Evolutionary conservation across 2,888 invertebrate species (phyloP).

Genomic region (Pammene aurita): DNA sequence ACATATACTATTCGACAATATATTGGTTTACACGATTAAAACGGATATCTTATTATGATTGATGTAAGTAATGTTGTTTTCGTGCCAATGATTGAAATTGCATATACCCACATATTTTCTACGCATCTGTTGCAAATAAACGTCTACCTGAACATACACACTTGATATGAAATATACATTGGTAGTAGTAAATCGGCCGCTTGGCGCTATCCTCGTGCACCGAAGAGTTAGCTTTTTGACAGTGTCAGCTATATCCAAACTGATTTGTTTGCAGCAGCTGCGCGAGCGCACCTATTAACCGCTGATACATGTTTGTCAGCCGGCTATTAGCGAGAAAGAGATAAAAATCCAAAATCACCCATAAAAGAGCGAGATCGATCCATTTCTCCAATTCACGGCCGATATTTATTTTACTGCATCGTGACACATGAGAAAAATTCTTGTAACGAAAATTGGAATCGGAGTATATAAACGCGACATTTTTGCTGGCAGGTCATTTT

Average conservation of each 20-base stretch:
- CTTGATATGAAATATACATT: too few species aligned
- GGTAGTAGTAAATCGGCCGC: constrained; percentile 47
- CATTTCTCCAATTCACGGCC: constrained; percentile 76
- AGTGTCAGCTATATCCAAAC: constrained; percentile 82
- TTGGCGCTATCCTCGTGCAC: constrained; percentile 55
- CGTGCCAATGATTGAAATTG: neutral
- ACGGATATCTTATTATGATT: too few species aligned
- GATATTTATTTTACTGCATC: constrained; percentile 79
- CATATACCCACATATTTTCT: neutral
- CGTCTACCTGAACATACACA: too few species aligned
- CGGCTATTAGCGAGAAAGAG: constrained; percentile 83
- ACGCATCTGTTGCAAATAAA: too few species aligned
- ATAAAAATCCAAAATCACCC: constrained; percentile 74
- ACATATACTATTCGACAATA: neutral
- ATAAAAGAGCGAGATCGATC: constrained; percentile 79
- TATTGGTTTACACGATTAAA: too few species aligned
- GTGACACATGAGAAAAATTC: constrained; percentile 76
- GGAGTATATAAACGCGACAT: constrained; percentile 68
- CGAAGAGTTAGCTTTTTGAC: constrained; percentile 77
- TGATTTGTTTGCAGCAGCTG: constrained; percentile 84
- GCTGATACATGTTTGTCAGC: constrained; percentile 84
- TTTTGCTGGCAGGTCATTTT: constrained; percentile 70
- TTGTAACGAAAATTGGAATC: constrained; percentile 73
- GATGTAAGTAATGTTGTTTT: too few species aligned
- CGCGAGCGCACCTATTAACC: constrained; percentile 82